These are phyloP conservation scores for Pogonophryne albipinna DNA, from an alignment of 2,797 vertebrate genomes.

Conservation along the genomic window DNA sequence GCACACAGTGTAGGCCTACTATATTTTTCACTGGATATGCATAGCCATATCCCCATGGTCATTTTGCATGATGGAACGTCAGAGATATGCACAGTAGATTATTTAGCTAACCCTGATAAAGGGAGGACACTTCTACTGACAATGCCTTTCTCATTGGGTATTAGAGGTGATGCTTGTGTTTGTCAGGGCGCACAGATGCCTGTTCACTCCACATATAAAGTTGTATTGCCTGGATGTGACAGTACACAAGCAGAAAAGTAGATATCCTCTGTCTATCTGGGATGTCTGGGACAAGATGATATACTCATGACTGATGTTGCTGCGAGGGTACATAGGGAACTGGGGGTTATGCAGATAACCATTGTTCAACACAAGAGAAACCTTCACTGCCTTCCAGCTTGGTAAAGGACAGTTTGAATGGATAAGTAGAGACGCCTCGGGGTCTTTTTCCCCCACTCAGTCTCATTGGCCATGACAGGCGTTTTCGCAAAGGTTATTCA, in stretches of 20 bases:
- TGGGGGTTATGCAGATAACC: not conserved
- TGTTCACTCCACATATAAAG: not conserved
- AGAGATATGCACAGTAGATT: not conserved
- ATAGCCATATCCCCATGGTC: no score
- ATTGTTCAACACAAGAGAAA: not conserved
- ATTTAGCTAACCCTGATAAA: not conserved
- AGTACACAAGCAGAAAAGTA: not conserved
- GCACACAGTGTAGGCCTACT: not conserved
- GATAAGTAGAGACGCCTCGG: not conserved
- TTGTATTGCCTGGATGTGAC: conserved; percentile 10
- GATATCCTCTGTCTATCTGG: not conserved
- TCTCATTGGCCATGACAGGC: not conserved
- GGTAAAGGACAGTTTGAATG: not conserved
- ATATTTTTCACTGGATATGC: not conserved
- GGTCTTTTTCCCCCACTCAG: not conserved
- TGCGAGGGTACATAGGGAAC: not conserved
- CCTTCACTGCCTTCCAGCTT: not conserved
- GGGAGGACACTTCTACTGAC: not conserved
- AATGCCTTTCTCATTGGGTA: not conserved
- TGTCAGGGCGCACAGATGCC: not conserved
- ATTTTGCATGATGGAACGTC: not conserved
- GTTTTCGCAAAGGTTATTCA: not conserved
- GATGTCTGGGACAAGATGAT: not conserved
- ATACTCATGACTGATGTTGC: not conserved
- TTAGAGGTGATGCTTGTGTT: not conserved